phyloP scores from a whole-genome alignment of 2,888 invertebrate species.

The Erpobdella octoculata region DNA sequence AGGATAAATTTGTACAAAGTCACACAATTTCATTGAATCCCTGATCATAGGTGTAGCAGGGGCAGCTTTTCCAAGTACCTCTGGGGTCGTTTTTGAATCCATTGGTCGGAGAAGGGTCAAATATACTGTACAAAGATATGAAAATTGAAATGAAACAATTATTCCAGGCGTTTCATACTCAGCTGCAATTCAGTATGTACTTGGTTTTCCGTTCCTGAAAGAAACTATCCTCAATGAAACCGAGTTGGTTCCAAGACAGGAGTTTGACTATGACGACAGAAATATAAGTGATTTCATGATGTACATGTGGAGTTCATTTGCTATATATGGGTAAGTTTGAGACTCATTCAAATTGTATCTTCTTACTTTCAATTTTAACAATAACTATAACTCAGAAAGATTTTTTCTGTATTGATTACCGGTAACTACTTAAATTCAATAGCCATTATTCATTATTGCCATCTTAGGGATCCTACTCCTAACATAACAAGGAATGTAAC shows the following conservation, averaged over 20 bases:
- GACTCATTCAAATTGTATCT: neutral
- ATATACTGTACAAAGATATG: no score
- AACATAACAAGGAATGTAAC: conserved; percentile 42
- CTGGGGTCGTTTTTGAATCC: no score
- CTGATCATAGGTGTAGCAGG: no score
- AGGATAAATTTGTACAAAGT: no score
- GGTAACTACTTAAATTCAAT: neutral
- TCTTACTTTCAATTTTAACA: neutral
- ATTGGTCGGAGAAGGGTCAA: no score
- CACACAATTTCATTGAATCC: no score
- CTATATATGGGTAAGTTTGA: conserved; percentile 50
- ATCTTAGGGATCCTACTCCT: conserved; percentile 50
- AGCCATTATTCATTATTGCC: no score
- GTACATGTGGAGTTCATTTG: conserved; percentile 53
- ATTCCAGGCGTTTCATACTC: conserved; percentile 53
- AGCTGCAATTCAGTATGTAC: conserved; percentile 55
- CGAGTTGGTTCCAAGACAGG: conserved; percentile 46
- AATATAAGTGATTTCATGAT: conserved; percentile 56
- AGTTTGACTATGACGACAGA: conserved; percentile 51
- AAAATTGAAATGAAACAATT: no score
- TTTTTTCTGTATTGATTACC: neutral
- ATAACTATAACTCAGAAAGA: neutral
- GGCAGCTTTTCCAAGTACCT: no score
- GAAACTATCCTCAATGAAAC: conserved; percentile 46
- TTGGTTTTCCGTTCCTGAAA: conserved; percentile 55